Evolutionary conservation across 2,888 invertebrate genomes (phyloP).

Genomic region (Tenthredo notha): DNA sequence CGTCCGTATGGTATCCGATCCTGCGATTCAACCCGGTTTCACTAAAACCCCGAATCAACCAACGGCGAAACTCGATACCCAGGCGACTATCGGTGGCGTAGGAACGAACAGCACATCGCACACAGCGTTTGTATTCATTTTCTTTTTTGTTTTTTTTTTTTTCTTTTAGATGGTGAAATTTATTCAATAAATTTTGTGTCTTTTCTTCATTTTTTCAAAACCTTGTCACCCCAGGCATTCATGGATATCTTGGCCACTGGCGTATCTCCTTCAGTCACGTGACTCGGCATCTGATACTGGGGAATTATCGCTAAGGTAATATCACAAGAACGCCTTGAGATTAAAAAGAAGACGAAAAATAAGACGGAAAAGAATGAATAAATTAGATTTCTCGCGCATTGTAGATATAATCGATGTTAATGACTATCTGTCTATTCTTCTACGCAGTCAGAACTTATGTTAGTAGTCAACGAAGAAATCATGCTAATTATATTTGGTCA

Average conservation of each 20-base stretch:
- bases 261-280: conserved; percentile 91
- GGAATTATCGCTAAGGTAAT: conserved; percentile 90
- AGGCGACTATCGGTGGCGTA: conserved; percentile 73
- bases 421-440: neutral
- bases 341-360: neutral
- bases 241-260: conserved; percentile 96
- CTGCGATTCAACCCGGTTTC: conserved; percentile 85
- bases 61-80: conserved; percentile 72
- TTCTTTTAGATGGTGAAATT: neutral
- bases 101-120: conserved; percentile 66
- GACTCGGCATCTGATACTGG: conserved; percentile 82
- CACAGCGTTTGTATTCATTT: conserved; percentile 30
- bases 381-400: neutral
- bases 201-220: neutral
- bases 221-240: conserved; percentile 82
- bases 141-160: neutral
- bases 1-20: conserved; percentile 98
- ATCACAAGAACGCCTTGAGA: conserved; percentile 39
- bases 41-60: conserved; percentile 76
- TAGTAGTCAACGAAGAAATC: neutral
- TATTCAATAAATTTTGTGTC: neutral
- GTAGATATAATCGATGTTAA: neutral
- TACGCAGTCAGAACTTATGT: neutral
- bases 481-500: neutral
- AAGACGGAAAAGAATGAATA: neutral